phyloP scores from a whole-genome alignment of 2,797 vertebrate species.

The Tarsius wallacei region DNA sequence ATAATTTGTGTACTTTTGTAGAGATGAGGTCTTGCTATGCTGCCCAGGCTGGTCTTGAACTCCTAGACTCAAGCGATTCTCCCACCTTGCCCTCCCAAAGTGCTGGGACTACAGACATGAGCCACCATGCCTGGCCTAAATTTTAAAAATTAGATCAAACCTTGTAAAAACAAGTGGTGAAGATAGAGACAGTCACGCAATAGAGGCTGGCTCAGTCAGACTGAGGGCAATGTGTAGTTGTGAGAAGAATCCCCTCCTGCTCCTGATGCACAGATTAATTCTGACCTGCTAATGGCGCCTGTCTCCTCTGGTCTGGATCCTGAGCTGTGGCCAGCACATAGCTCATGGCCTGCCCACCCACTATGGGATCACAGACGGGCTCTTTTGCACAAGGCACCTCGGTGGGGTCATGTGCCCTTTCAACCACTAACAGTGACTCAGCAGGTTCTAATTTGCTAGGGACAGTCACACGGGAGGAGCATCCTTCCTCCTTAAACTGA shows the following conservation, averaged over 20 bases:
- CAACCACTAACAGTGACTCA: rapidly evolving
- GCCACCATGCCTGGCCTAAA: no score
- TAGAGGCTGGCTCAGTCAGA: not conserved
- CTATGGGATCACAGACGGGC: rapidly evolving
- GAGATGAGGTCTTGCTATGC: no score
- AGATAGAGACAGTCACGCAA: not conserved
- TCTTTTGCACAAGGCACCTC: not conserved
- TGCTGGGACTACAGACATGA: no score
- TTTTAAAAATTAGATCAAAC: not conserved
- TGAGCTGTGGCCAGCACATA: not conserved
- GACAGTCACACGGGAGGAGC: no score
- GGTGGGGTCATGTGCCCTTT: not conserved
- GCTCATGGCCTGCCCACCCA: not conserved
- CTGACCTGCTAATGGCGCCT: not conserved
- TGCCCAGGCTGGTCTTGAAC: no score
- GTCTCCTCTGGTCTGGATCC: not conserved
- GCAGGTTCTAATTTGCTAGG: not conserved
- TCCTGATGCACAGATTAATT: not conserved
- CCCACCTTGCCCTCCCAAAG: no score
- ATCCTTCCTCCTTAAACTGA: not conserved
- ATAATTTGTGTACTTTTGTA: no score
- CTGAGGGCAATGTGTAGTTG: no score
- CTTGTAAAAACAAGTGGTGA: not conserved
- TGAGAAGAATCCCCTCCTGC: no score
- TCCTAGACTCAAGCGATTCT: no score